Conservation (phyloP, 1,140 invertebrate genomes). For the Lysiphlebus fabarum region DNA sequence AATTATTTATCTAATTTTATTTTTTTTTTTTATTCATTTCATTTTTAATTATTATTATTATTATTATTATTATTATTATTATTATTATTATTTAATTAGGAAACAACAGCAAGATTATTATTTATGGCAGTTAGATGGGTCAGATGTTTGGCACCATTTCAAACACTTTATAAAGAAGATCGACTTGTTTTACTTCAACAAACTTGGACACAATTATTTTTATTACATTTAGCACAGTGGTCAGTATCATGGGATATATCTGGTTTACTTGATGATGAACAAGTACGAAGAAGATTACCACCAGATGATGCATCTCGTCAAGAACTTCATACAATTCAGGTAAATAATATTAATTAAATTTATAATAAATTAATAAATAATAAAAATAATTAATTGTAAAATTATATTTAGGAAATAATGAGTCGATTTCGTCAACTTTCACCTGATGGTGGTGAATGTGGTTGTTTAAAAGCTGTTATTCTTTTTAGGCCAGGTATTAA, state of each 20-base stretch:
- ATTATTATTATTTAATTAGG: too few relatives aligned
- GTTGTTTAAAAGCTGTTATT: conserved; percentile 87
- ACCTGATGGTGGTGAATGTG: conserved; percentile 84
- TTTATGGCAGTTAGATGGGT: conserved; percentile 95
- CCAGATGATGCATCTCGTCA: conserved; percentile 67
- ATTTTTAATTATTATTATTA: too few relatives aligned
- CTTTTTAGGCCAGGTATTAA: conserved; percentile 85
- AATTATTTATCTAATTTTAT: too few relatives aligned
- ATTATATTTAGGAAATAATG: conserved; percentile 69
- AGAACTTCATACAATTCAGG: conserved; percentile 78
- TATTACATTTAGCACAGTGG: conserved; percentile 88
- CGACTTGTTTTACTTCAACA: conserved; percentile 79
- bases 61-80: too few relatives aligned
- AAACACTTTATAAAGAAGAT: conserved; percentile 79
- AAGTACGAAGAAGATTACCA: conserved; percentile 72
- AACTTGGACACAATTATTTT: conserved; percentile 89
- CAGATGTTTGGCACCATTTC: conserved; percentile 84
- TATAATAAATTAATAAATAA: conserved; percentile 1
- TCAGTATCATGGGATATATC: conserved; percentile 81
- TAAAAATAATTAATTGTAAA: too few relatives aligned
- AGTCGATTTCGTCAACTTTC: conserved; percentile 78
- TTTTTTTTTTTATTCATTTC: too few relatives aligned
- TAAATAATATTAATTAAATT: conserved; percentile 37
- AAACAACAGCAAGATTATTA: conserved; percentile 83
- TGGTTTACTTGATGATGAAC: conserved; percentile 69